phyloP scores from a whole-genome alignment of 1,140 invertebrate species.

The Caenorhabditis brenneri region DNA sequence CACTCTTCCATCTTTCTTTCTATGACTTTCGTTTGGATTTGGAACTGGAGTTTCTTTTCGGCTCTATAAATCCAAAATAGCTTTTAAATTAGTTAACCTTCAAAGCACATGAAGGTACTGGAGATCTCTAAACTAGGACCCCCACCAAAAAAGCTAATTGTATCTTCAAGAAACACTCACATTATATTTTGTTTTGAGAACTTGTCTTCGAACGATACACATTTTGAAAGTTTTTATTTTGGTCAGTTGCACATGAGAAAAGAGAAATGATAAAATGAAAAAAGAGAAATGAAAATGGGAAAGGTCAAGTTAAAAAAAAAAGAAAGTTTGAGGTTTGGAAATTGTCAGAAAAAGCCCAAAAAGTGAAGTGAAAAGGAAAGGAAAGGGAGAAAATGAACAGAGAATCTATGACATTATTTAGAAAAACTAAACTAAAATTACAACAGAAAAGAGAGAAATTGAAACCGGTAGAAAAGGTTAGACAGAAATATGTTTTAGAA shows the following conservation, averaged over 20 bases:
- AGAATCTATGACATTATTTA: too few species aligned
- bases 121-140: too few species aligned
- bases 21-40: not conserved
- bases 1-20: not conserved
- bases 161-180: too few species aligned
- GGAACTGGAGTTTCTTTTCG: not conserved
- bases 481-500: conserved; percentile 28
- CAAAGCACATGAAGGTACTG: not conserved
- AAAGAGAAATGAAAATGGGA: not conserved
- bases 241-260: conserved; percentile 14
- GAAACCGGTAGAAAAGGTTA: conserved; percentile 7
- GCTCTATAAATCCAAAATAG: not conserved
- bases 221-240: not conserved
- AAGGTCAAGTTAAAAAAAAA: not conserved
- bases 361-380: conserved; percentile 9
- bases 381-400: not conserved
- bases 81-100: not conserved
- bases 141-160: too few species aligned
- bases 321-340: not conserved
- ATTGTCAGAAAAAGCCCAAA: not conserved
- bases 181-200: not conserved
- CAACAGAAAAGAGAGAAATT: not conserved
- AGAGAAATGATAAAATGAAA: not conserved
- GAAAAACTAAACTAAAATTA: not conserved
- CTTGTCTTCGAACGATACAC: conserved; percentile 25